These are phyloP conservation scores for Dipus sagitta DNA, from an alignment of 2,797 vertebrate genomes.

Conservation along the genomic window DNA sequence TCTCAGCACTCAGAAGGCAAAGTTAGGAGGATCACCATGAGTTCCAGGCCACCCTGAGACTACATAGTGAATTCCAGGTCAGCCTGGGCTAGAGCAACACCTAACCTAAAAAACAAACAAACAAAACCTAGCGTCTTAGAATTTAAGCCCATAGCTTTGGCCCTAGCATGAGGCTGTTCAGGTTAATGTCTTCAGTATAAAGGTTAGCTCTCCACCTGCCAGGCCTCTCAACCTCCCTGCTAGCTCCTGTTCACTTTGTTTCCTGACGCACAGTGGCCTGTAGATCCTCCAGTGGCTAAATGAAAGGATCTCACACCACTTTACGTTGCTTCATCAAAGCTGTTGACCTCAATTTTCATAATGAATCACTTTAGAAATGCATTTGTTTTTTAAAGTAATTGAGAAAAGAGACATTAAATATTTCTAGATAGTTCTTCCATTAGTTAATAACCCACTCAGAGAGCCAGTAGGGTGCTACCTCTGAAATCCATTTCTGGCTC, in stretches of 20 bases:
- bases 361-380: conserved; percentile 55
- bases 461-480: background rate
- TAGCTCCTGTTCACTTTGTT: background rate
- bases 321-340: conserved; percentile 26
- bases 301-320: conserved; percentile 11
- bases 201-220: background rate
- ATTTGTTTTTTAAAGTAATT: conserved; percentile 50
- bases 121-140: background rate
- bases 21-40: too few species aligned
- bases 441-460: background rate
- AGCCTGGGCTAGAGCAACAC: too few species aligned
- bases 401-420: background rate
- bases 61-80: too few species aligned
- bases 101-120: too few species aligned
- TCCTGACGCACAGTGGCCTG: background rate
- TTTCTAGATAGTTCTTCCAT: background rate
- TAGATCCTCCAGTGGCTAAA: background rate
- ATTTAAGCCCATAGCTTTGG: background rate
- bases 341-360: conserved; percentile 55
- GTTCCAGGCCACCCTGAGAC: too few species aligned
- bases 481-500: background rate
- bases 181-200: fast-evolving
- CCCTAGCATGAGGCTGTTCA: background rate
- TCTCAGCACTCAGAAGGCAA: too few species aligned
- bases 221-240: background rate